Evolutionary conservation across 2,797 vertebrate species (phyloP), one percentile per base, ranked within the genome.

Genomic region (Psittacula echo): DNA sequence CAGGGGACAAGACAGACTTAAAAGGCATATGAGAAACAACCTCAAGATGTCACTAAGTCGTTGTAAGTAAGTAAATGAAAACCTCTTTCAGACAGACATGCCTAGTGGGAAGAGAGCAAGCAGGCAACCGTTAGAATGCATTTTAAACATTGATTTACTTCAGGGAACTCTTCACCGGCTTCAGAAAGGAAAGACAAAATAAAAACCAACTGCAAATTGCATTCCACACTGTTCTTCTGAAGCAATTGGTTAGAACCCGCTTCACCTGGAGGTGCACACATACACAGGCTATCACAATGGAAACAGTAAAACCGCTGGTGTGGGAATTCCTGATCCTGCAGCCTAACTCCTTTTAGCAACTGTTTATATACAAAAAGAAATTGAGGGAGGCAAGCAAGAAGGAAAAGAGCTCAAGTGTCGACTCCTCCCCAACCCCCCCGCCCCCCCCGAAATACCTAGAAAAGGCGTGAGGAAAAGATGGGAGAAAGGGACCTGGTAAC

Each of bases 31-130:
- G 32, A 81, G 30, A 58, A 51, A 41, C 54, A 80, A 37, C 87
- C 94, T 95, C 85, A 81, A 88, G 85, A 73, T 88, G 92, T 96
- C 94, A 96, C 91, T 92, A 17, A 68, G 83, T 21, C 2, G 0
- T 23, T 83, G 15, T 79, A 83, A 75, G 39, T 29, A 77, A 8
- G 0, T 12, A 34, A 53, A 48, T 27, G n/a, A 41, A 88, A 83
- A 73, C 39, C 27, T 77, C 68, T 83, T 66, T 45, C 66, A 65
- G 20, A 67, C 61, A 72, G 61, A 75, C 11, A 50, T 13, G 41
- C 12, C 72, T 17, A 10, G 13, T 12, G 27, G 64, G 70, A 71
- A 41, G 48, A 54, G 4, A 66, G 8, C 18, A 19, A 51, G 18
- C 13, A 45, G 53, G 34, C 47, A 87, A 60, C 15, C 3, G 1